Evolutionary conservation across 2,113 vertebrate species (phyloP).

Genomic region (Caloenas nicobarica): DNA sequence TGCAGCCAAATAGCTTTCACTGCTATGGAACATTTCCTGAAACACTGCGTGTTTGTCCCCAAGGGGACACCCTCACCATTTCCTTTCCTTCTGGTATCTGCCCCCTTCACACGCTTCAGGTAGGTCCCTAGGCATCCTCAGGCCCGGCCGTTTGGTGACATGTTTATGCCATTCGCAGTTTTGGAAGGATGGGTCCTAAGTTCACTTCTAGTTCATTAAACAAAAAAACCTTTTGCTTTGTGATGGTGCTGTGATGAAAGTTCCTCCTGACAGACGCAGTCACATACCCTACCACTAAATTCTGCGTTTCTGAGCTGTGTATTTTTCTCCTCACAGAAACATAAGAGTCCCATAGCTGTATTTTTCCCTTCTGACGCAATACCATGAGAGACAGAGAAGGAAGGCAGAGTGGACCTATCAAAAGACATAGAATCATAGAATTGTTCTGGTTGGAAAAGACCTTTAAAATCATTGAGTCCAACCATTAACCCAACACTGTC

Average conservation of each 20-base stretch:
- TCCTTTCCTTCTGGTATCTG: neutral
- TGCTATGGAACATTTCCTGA: neutral
- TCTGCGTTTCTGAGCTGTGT: neutral
- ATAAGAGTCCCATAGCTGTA: neutral
- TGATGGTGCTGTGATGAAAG: neutral
- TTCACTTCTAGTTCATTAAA: neutral
- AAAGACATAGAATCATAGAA: neutral
- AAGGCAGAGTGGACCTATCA: neutral
- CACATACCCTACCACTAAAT: neutral
- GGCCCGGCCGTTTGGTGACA: neutral
- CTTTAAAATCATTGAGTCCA: too few species aligned
- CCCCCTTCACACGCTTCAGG: neutral
- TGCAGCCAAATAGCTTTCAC: neutral
- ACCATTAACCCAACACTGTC: too few species aligned
- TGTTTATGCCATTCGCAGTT: neutral
- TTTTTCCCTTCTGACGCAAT: neutral
- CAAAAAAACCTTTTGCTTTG: neutral
- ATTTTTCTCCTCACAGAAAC: neutral
- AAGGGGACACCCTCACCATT: neutral
- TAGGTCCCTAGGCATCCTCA: neutral
- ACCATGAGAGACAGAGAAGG: neutral
- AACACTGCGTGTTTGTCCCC: neutral
- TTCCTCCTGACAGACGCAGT: neutral
- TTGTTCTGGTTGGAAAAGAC: too few species aligned
- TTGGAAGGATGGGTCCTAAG: neutral